These are phyloP conservation scores for Parotocinclus haroldoi DNA, from an alignment of 2,797 vertebrate species.

Conservation along the genomic window DNA sequence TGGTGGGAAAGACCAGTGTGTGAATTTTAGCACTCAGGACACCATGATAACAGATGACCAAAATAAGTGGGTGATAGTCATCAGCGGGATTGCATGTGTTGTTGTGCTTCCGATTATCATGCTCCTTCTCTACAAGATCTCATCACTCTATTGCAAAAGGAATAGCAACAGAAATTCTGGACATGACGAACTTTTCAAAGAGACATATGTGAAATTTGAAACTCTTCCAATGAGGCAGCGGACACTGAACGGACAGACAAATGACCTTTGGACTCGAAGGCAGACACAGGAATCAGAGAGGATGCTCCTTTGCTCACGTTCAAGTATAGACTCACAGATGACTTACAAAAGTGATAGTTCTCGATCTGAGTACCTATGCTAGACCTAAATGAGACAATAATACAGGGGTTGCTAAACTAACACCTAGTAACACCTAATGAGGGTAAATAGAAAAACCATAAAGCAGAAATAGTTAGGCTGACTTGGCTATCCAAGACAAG, in stretches of 20 bases:
- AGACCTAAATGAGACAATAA: too few relatives aligned
- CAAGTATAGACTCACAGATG: conserved; percentile 88
- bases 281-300: conserved; percentile 84
- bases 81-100: conserved; percentile 75
- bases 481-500: too few relatives aligned
- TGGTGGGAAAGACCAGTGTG: conserved; percentile 82
- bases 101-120: conserved; percentile 80
- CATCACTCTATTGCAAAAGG: conserved; percentile 76
- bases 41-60: conserved; percentile 54
- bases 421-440: too few relatives aligned
- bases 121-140: conserved; percentile 87
- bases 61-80: conserved; percentile 68
- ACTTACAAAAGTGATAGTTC: conserved; percentile 85
- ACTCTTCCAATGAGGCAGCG: conserved; percentile 85
- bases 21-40: conserved; percentile 82
- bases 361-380: conserved; percentile 83
- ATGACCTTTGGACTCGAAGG: conserved; percentile 83
- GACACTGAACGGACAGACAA: conserved; percentile 61
- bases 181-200: conserved; percentile 81
- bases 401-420: too few relatives aligned
- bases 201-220: conserved; percentile 95
- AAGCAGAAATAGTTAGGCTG: too few relatives aligned
- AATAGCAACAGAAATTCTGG: conserved; percentile 51
- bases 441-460: too few relatives aligned
- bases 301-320: conserved; percentile 85